Evolutionary conservation across 2,797 vertebrate species (phyloP), one percentile per base, ranked within the genome.

Genomic region (Helicolenus hilgendorfi): DNA sequence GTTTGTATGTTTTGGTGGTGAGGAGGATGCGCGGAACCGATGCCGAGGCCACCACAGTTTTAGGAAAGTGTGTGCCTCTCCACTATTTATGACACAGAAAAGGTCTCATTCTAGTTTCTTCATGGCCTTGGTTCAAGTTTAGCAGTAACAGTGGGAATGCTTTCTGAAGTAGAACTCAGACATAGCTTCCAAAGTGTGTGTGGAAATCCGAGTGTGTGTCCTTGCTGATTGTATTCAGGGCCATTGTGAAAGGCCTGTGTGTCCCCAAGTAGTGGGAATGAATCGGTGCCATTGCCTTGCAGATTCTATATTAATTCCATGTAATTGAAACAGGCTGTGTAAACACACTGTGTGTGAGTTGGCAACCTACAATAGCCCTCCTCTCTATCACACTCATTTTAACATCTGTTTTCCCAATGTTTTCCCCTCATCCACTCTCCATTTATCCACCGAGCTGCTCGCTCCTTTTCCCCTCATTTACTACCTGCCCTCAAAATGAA

Each of bases 301-400:
- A 86, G 78, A 58, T 73, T 72, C 63, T 60, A 22, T 49, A 89
- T 71, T 90, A 77, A 88, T 89, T 63, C 75, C 24, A 70, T 75
- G 64, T 79, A 79, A 81, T 10, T 89, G 63, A 82, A 79, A 36
- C 69, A 69, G 77, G 81, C 65, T 89, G 83, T 68, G 77, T 77
- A 83, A 90, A 87, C 49, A 87, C 11, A 56, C 11, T 70, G 59
- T 78, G 63, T 41, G 53, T 70, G 56, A n/a, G 24, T 24, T 73
- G 22, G 64, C n/a, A 65, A 29, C 35, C 41, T 20, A 41, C 75
- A 49, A 15, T 33, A 45, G n/a, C 11, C 15, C 36, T 79, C 20
- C n/a, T 68, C 77, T 81, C 35, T 14, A 15, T 71, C 35, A 27
- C 22, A 73, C 24, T 71, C 55, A 41, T 77, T 91, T 74, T 59